These are phyloP conservation scores for Dipus sagitta DNA, from an alignment of 2,797 vertebrate genomes.

Conservation along the genomic window DNA sequence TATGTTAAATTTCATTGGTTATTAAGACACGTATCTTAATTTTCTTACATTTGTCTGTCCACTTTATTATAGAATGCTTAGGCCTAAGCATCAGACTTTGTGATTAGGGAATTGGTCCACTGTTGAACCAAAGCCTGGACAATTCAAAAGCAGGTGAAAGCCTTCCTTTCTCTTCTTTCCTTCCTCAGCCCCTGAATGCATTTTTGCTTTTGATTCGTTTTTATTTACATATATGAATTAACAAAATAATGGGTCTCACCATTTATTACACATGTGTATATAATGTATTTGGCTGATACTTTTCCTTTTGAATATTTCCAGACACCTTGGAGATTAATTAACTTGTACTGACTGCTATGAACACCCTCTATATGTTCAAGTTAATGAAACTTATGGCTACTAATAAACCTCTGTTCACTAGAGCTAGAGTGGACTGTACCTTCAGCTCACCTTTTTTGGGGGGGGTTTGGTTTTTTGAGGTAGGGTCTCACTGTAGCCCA, in stretches of 20 bases:
- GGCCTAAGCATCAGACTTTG: slow-evolving; percentile 59
- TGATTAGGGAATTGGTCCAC: slow-evolving; percentile 52
- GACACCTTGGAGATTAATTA: slow-evolving; percentile 37
- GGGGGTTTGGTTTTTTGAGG: slow-evolving; percentile 42
- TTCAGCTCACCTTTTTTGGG: background rate
- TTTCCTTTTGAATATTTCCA: slow-evolving; percentile 44
- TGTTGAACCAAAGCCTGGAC: slow-evolving; percentile 60
- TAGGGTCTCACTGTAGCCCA: too few relatives aligned
- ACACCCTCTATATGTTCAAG: background rate
- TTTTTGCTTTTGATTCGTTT: slow-evolving; percentile 35
- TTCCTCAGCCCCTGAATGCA: slow-evolving; percentile 27
- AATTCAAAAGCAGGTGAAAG: slow-evolving; percentile 60
- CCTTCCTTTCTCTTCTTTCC: background rate
- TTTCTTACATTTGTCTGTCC: slow-evolving; percentile 49
- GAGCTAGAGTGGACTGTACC: background rate
- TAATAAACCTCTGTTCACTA: background rate
- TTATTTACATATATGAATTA: background rate
- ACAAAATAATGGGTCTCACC: background rate
- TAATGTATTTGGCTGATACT: background rate
- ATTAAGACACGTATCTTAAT: slow-evolving; percentile 52
- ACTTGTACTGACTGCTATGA: slow-evolving; percentile 50
- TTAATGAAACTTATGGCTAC: slow-evolving; percentile 29
- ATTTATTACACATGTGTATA: background rate
- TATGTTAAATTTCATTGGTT: slow-evolving; percentile 62
- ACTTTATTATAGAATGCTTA: slow-evolving; percentile 28